These are phyloP conservation scores for Drosophila auraria DNA, from an alignment of 1,140 invertebrate species.

Conservation along the genomic window DNA sequence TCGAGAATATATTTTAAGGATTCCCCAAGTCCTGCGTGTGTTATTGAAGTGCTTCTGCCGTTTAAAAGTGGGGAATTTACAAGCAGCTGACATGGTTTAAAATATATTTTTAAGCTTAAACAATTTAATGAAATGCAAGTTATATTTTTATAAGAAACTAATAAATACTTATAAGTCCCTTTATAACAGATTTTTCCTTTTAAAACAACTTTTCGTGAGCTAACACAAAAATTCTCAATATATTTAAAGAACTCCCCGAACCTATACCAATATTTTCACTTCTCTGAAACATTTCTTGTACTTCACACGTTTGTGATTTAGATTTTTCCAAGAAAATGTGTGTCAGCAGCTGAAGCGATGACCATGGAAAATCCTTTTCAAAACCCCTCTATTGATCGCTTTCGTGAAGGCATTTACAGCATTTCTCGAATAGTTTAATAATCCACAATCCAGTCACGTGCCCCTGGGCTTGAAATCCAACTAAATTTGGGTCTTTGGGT, in stretches of 20 bases:
- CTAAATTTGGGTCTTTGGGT: slow-evolving; percentile 36
- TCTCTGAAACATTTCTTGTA: slow-evolving; percentile 7
- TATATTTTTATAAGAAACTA: background rate
- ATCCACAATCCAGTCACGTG: slow-evolving; percentile 48
- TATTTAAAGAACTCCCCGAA: slow-evolving; percentile 5
- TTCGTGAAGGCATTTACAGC: background rate
- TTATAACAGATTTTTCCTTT: background rate
- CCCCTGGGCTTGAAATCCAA: slow-evolving; percentile 17
- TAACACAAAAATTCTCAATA: background rate
- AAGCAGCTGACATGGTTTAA: background rate
- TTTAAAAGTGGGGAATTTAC: background rate
- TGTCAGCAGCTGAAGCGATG: slow-evolving; percentile 13
- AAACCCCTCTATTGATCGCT: background rate
- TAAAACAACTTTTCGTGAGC: background rate
- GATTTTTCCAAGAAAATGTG: slow-evolving; percentile 14
- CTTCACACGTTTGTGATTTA: slow-evolving; percentile 3
- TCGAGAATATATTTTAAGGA: slow-evolving; percentile 26
- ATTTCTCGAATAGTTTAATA: slow-evolving; percentile 24
- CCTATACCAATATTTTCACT: slow-evolving; percentile 28
- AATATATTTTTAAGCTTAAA: background rate
- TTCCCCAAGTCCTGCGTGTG: slow-evolving; percentile 1
- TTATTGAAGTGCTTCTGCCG: slow-evolving; percentile 7
- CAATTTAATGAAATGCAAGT: background rate
- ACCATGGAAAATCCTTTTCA: slow-evolving; percentile 35
- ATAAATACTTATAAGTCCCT: background rate